Evolutionary conservation across 64 coral and sea anemone species (phyloP), one percentile per base, ranked within the genome.

Genomic region (Montipora sp.): DNA sequence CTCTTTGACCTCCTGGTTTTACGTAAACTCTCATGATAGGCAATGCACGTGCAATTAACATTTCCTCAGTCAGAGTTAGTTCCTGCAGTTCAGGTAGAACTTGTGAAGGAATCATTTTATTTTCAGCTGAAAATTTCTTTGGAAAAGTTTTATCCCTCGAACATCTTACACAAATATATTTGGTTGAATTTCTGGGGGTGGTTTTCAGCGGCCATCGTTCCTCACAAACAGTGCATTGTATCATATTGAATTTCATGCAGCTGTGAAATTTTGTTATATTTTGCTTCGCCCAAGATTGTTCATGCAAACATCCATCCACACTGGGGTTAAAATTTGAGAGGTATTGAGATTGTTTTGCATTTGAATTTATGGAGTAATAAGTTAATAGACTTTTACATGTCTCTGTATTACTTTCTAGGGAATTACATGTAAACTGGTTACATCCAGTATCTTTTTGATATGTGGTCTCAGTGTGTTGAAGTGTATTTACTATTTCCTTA

Each of bases 1-100:
- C 85, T 88, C 85, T 88, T 71, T 88, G 85, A 51, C 85, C 85
- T 53, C 85, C 85, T 75, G 85, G 85, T 75, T 88, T 88, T 74
- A 75, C 75, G 53, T 88, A 88, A 88, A 88, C 65, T 36, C 73
- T 88, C 85, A 76, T 88, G 0, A 88, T 88, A 75, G 85, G 85
- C 61, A 88, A 57, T 44, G 67, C 85, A 88, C 70, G 85, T 75
- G 73, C 85, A 88, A 88, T 44, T 74, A 74, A 87, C 13, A 47
- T 72, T 59, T 87, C 68, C 51, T 88, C 85, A 88, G 75, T 48
- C 45, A 75, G 69, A 7, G 71, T 48, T 75, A 73, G 47, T 57
- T 72, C 77, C 78, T 90, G 88, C 19, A 90, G 59, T 80, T 90
- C 88, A 65, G 23, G n/a, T 90, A 76, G 74, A 68, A 90, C 88